Evolutionary conservation across 2,888 invertebrate genomes (phyloP), one percentile per base, ranked within the genome.

Genomic region (Stegana nigrithorax): DNA sequence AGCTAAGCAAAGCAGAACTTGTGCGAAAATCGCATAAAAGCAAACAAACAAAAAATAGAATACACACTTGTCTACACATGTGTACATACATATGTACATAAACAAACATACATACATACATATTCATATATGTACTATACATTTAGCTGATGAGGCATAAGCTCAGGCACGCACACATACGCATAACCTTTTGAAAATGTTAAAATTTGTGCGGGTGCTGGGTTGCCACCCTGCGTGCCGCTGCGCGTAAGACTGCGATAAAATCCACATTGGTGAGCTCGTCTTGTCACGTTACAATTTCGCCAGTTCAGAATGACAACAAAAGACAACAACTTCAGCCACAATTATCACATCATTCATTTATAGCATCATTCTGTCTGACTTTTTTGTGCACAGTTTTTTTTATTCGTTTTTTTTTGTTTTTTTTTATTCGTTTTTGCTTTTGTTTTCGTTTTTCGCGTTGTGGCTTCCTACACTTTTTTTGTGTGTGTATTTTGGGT

Each of bases 11-110:
- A n/a, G n/a, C n/a, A n/a, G n/a, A n/a, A n/a, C n/a, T n/a, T n/a
- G n/a, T n/a, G n/a, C n/a, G n/a, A n/a, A 74, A 73, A 73, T 70
- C 71, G 75, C 72, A 73, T 72, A 75, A 75, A 73, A 70, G 73
- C 72, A 73, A 62, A 62, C 55, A 61, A 73, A 70, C 62, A 58
- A 65, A 68, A 73, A 75, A 71, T 70, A 66, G 71, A 67, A 69
- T 71, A 68, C 70, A 75, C 70, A 64, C 63, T 55, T 47, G 27
- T 27, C n/a, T n/a, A 21, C 50, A 17, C 50, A 19, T n/a, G 21
- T 12, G 32, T 23, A 29, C 56, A 56, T 23, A 44, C 27, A 23
- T 58, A 23, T n/a, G 23, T 58, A 26, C 26, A 42, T 57, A 42
- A 8, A 2, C 4, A 14, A 21, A 19, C 29, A 4, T 57, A 14